Percentiles rank a stretch among this genome's conserved stretches.
Evolutionary conservation across 2,113 vertebrate species (phyloP).

Genomic region (Chaetodon trifascialis): DNA sequence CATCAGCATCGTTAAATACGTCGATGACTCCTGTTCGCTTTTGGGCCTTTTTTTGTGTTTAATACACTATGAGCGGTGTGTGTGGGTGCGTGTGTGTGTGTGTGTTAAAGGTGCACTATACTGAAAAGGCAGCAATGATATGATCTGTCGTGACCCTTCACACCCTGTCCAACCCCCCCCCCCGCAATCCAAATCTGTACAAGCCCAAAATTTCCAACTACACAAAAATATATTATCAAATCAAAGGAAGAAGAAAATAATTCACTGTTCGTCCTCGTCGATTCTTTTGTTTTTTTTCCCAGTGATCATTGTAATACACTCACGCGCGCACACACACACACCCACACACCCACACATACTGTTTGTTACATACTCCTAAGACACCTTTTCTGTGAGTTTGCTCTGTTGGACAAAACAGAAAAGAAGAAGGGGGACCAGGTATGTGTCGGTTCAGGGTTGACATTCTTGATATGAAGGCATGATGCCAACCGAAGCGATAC

Average conservation of each 20-base stretch:
- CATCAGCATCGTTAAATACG: slow-evolving; percentile 50
- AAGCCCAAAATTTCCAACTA: slow-evolving; percentile 58
- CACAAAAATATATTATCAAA: slow-evolving; percentile 78
- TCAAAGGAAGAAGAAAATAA: slow-evolving; percentile 72
- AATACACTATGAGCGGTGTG: neutral
- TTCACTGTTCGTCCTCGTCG: slow-evolving; percentile 57
- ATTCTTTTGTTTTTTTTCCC: slow-evolving; percentile 51
- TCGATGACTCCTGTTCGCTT: slow-evolving; percentile 12
- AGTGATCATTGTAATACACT: slow-evolving; percentile 67
- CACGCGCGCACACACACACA: slow-evolving; percentile 43
- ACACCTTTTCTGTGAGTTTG: slow-evolving; percentile 43
- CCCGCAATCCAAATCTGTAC: slow-evolving; percentile 57
- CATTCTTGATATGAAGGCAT: slow-evolving; percentile 77
- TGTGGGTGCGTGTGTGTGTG: slow-evolving; percentile 8
- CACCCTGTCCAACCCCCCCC: neutral
- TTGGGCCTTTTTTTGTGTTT: neutral
- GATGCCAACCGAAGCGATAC: slow-evolving; percentile 66
- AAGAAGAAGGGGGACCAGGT: neutral
- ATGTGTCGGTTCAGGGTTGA: slow-evolving; percentile 57
- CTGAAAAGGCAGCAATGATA: slow-evolving; percentile 77
- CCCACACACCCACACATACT: slow-evolving; percentile 23
- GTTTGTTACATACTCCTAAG: slow-evolving; percentile 43
- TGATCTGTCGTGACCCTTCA: slow-evolving; percentile 41
- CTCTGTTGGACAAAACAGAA: slow-evolving; percentile 50
- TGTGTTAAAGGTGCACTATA: slow-evolving; percentile 67